Percentiles rank a stretch among this genome's conserved stretches.
Evolutionary conservation across 2,113 vertebrate genomes (phyloP).

Genomic region (Taurulus bubalis): DNA sequence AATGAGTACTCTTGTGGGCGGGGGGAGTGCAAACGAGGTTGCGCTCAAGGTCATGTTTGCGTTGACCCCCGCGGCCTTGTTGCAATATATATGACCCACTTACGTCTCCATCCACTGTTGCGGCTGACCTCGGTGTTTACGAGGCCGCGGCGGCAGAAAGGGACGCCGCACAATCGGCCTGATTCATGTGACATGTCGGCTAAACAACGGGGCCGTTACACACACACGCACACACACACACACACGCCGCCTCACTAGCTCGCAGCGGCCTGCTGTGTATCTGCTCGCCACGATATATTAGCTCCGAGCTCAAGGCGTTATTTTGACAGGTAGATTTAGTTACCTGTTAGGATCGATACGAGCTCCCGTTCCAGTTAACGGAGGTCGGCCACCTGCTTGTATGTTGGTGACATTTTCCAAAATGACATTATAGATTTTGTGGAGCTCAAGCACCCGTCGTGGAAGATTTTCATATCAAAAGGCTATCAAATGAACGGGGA

Average conservation of each 20-base stretch:
- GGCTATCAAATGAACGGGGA: conserved; percentile 30
- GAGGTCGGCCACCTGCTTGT: conserved; percentile 15
- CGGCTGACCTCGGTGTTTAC: conserved; percentile 77
- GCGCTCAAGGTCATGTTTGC: conserved; percentile 74
- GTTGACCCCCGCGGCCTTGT: conserved; percentile 75
- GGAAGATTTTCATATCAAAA: conserved; percentile 53
- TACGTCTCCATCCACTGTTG: conserved; percentile 70
- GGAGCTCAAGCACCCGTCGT: conserved; percentile 25
- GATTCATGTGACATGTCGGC: conserved; percentile 78
- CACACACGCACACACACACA: conserved; percentile 4
- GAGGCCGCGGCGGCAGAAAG: conserved; percentile 61
- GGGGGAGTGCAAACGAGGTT: conserved; percentile 43
- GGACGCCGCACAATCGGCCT: conserved; percentile 64
- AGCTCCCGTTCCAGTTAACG: conserved; percentile 50
- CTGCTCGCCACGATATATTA: conserved; percentile 57
- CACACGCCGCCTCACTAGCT: conserved; percentile 31
- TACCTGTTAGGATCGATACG: conserved; percentile 75
- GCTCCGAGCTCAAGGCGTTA: conserved; percentile 47
- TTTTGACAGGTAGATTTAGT: conserved; percentile 76
- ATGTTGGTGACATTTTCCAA: conserved; percentile 65
- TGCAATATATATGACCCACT: conserved; percentile 78
- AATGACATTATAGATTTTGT: conserved; percentile 71
- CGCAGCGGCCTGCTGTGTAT: conserved; percentile 43
- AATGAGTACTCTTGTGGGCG: conserved; percentile 48
- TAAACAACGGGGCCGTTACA: conserved; percentile 72